Evolutionary conservation across 2,797 vertebrate species (phyloP), one percentile per base, ranked within the genome.

Genomic region (Peromyscus melanophrys): DNA sequence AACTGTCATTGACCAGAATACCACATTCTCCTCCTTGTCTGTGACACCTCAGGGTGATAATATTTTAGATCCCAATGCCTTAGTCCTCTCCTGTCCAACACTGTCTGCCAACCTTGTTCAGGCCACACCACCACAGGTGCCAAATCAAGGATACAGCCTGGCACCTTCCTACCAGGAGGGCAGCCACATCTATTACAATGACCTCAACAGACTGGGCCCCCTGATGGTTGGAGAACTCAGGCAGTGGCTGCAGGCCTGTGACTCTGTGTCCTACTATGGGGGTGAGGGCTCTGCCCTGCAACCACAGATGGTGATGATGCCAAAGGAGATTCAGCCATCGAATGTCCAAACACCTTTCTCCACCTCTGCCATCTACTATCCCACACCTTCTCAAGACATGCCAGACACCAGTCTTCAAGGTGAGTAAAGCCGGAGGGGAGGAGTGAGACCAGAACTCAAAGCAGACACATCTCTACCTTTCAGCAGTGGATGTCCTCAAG

Each of bases 291-390:
- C 80, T 82, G 83, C 23, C 27, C 31, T 71, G 31, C 96, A 97
- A 29, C 94, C 86, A 19, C 89, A 96, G 89, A 93, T 97, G 80
- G 89, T 97, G 12, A 93, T 96, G 94, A 73, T 94, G 1, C 78
- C 97, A 8, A 96, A 91, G 43, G 55, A 97, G 83, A 34, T 91
- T 81, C 92, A 92, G 55, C n/a, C 90, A 13, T 49, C 69, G 37
- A 37, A 81, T 17, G 19, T 61, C 27, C 31, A 23, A 65, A 40
- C 85, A 65, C 34, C 59, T 10, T 57, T 34, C 75, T 92, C 86
- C 2, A 75, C 86, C 1, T 46, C 84, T 73, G 57, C 67, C 55
- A 67, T 94, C 27, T 91, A 84, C 40, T 93, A 76, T n/a, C 12
- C 90, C 46, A 63, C 61, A n/a, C 29, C 63, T 76, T 29, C 90